These are phyloP conservation scores for Drosophila tristis DNA, from an alignment of 1,140 invertebrate species.

Conservation along the genomic window DNA sequence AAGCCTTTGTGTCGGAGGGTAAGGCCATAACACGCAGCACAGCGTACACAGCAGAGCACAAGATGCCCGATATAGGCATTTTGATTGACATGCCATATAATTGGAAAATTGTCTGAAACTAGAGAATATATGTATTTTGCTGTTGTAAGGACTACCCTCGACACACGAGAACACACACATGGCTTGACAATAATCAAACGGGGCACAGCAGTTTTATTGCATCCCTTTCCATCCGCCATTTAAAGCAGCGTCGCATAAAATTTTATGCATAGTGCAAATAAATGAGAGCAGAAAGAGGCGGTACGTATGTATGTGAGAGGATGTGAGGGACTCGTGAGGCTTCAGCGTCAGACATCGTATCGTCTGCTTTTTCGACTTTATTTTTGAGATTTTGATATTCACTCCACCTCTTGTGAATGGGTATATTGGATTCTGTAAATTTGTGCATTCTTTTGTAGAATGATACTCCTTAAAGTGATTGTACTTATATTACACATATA, in stretches of 20 bases:
- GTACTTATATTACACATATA: no score
- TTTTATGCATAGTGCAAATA: constrained; percentile 40
- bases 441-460: no score
- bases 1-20: constrained; percentile 44
- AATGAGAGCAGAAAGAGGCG: background rate
- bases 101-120: constrained; percentile 77
- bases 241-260: constrained; percentile 37
- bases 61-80: constrained; percentile 14
- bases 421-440: no score
- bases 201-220: constrained; percentile 64
- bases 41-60: constrained; percentile 10
- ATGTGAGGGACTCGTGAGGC: constrained; percentile 14
- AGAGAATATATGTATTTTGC: constrained; percentile 52
- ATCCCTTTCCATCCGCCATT: constrained; percentile 17
- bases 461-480: no score
- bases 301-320: no score
- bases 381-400: constrained; percentile 3
- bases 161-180: constrained; percentile 16
- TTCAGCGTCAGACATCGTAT: constrained; percentile 35
- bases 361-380: background rate
- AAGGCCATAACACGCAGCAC: constrained; percentile 25
- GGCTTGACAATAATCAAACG: constrained; percentile 66
- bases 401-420: no score
- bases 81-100: constrained; percentile 76
- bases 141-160: constrained; percentile 14